These are phyloP conservation scores for Pharmacophagus antenor DNA, from an alignment of 2,888 invertebrate genomes.

Conservation along the genomic window DNA sequence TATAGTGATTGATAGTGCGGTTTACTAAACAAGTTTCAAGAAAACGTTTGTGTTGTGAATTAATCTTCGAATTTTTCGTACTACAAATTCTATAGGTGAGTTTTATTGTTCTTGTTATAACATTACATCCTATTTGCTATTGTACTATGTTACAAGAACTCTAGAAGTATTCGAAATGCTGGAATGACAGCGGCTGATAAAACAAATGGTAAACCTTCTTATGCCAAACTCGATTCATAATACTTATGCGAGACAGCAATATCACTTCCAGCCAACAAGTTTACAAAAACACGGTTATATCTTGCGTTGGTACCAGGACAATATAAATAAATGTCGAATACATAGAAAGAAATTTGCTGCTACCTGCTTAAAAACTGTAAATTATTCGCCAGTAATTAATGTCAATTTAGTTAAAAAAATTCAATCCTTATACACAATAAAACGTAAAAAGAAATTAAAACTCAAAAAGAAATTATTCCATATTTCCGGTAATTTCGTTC, in stretches of 20 bases:
- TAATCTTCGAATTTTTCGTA: not conserved
- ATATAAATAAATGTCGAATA: conserved; percentile 17
- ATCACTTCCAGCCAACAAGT: conserved; percentile 30
- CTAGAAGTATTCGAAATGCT: not conserved
- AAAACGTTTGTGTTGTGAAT: conserved; percentile 36
- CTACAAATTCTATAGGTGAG: conserved; percentile 15
- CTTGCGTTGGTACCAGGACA: conserved; percentile 15
- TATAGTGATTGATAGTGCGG: conserved; percentile 55
- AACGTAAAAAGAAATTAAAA: too few species aligned
- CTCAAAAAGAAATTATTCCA: too few species aligned
- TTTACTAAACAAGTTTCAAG: conserved; percentile 42
- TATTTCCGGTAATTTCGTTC: too few species aligned
- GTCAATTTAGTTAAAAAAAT: too few species aligned
- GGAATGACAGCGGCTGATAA: conserved; percentile 13
- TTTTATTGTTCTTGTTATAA: not conserved
- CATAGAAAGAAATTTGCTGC: not conserved
- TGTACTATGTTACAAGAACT: not conserved
- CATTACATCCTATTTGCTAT: not conserved
- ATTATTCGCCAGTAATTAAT: too few species aligned
- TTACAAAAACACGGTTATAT: conserved; percentile 32
- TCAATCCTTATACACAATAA: too few species aligned
- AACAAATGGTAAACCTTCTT: conserved; percentile 15
- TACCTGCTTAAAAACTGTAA: too few species aligned
- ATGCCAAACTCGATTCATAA: conserved; percentile 28
- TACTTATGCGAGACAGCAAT: conserved; percentile 11